Evolutionary conservation across 2,797 vertebrate genomes (phyloP).

Genomic region (Phyllotis vaccarum): DNA sequence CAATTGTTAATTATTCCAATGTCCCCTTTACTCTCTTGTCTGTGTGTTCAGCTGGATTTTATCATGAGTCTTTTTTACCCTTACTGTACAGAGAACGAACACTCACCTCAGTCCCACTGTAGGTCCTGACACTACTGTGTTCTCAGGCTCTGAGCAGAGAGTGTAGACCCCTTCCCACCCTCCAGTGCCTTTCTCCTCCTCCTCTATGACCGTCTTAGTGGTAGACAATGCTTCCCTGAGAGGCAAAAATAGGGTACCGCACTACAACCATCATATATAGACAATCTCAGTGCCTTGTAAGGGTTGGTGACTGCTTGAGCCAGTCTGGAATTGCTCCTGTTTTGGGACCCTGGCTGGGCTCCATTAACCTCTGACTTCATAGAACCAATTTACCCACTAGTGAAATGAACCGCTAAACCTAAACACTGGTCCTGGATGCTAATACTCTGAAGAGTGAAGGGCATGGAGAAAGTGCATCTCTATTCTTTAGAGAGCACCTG

Average conservation of each 20-base stretch:
- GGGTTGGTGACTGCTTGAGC: neutral
- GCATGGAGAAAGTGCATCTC: neutral
- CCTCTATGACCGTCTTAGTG: neutral
- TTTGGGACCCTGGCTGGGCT: rapidly evolving
- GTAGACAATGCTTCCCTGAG: neutral
- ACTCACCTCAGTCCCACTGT: neutral
- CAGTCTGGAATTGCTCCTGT: neutral
- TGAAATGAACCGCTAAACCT: neutral
- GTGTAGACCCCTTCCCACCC: too few relatives aligned
- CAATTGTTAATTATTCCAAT: neutral
- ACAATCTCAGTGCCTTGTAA: neutral
- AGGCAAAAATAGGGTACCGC: neutral
- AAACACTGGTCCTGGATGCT: rapidly evolving
- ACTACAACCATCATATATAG: rapidly evolving
- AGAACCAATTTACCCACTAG: rapidly evolving
- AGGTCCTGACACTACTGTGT: neutral
- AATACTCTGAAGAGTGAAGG: too few relatives aligned
- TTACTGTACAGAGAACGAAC: neutral
- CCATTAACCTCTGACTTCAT: neutral
- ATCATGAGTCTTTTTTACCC: neutral
- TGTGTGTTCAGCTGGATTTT: neutral
- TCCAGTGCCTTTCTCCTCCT: neutral
- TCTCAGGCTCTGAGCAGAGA: neutral
- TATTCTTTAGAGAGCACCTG: neutral
- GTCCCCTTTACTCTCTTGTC: neutral